These are phyloP conservation scores for Spisula solida DNA, from an alignment of 2,888 invertebrate genomes.

Conservation along the genomic window DNA sequence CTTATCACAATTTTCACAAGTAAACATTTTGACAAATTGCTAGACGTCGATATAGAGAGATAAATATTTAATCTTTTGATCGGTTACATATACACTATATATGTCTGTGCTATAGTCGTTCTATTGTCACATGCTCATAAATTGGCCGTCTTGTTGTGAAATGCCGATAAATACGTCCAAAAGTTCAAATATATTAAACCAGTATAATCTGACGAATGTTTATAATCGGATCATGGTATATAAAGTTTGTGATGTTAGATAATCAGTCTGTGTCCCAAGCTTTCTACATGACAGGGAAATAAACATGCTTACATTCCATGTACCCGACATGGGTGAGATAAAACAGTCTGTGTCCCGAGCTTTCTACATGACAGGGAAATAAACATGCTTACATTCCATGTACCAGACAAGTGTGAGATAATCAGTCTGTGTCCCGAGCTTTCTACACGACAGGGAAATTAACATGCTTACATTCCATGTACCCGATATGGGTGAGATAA, in stretches of 20 bases:
- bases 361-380: neutral
- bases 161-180: conserved; percentile 48
- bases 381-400: neutral
- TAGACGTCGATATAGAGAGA: neutral
- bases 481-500: conserved; percentile 18
- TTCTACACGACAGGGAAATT: neutral
- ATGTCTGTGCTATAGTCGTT: conserved; percentile 21
- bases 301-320: neutral
- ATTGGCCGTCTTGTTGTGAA: conserved; percentile 37
- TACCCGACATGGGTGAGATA: neutral
- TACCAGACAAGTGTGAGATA: no score
- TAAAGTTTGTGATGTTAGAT: conserved; percentile 1
- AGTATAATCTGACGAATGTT: conserved; percentile 32
- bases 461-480: neutral
- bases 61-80: conserved; percentile 39
- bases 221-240: conserved; percentile 45
- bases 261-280: neutral
- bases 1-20: neutral
- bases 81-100: conserved; percentile 6
- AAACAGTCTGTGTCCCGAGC: neutral
- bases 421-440: neutral
- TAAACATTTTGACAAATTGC: conserved; percentile 17
- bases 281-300: neutral
- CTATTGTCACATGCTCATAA: conserved; percentile 24
- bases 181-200: conserved; percentile 57